phyloP scores from a whole-genome alignment of 35 echinoderm and acorn worm genomes.

The Ophioderma brevispina region DNA sequence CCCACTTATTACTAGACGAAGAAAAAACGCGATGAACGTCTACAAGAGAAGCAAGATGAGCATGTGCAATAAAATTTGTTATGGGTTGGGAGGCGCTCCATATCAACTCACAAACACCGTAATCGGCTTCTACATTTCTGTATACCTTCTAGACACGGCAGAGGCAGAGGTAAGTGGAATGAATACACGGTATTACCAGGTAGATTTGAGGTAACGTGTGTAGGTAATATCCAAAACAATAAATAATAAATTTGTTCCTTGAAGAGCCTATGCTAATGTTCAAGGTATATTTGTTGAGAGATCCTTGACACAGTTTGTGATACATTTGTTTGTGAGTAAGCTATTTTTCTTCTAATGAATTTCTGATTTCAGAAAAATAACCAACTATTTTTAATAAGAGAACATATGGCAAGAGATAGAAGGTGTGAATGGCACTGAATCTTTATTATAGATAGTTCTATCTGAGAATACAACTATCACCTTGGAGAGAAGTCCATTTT shows the following conservation, averaged over 20 bases:
- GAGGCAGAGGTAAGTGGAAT: slow-evolving; percentile 68
- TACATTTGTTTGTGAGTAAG: too few species aligned
- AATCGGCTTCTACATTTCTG: slow-evolving; percentile 87
- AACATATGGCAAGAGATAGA: too few species aligned
- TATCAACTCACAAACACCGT: slow-evolving; percentile 93
- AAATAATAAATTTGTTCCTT: background rate
- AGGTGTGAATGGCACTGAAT: too few species aligned
- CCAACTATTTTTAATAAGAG: too few species aligned
- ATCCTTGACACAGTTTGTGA: background rate
- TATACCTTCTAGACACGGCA: slow-evolving; percentile 92
- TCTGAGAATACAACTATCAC: too few species aligned
- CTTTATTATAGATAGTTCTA: too few species aligned
- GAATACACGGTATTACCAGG: background rate
- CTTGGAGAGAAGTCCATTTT: too few species aligned
- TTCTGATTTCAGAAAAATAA: too few species aligned
- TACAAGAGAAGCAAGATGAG: slow-evolving; percentile 29
- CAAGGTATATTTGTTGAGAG: background rate
- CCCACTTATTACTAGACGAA: background rate
- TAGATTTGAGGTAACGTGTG: background rate
- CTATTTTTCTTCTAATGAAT: too few species aligned
- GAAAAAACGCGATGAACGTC: background rate
- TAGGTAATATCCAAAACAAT: background rate
- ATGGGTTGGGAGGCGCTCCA: slow-evolving; percentile 84
- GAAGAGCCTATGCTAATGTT: background rate
- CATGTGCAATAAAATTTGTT: slow-evolving; percentile 63